A percentile compares a stretch with the other conserved stretches of the same genome.
These are phyloP conservation scores for Strix aluco DNA, from an alignment of 2,113 vertebrate species.

Conservation along the genomic window DNA sequence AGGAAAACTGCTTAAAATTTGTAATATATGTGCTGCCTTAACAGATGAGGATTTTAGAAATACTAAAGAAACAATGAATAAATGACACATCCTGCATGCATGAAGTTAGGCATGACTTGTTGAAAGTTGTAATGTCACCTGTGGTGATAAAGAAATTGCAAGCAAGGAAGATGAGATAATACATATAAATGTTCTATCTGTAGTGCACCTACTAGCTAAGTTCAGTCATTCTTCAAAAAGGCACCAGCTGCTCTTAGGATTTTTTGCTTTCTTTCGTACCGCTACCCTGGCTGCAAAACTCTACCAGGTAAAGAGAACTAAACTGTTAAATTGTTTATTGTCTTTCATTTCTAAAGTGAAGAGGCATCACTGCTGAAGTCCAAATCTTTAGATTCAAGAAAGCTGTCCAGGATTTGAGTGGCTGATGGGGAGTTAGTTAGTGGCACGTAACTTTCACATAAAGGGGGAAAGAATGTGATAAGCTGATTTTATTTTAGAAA, in stretches of 20 bases:
- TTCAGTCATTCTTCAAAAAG: background rate
- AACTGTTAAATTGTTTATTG: background rate
- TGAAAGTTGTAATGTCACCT: background rate
- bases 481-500: background rate
- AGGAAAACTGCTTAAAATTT: background rate
- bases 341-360: background rate
- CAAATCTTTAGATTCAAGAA: background rate
- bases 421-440: background rate
- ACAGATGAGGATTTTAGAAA: background rate
- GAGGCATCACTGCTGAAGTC: background rate
- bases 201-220: background rate
- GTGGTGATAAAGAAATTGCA: background rate
- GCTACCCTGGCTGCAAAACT: background rate
- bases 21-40: background rate
- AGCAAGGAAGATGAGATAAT: background rate
- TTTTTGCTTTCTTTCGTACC: background rate
- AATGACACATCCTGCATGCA: background rate
- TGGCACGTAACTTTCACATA: background rate
- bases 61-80: background rate
- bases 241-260: background rate
- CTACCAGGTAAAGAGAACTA: background rate
- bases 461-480: background rate
- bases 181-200: background rate
- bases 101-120: background rate
- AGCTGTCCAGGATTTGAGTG: background rate